phyloP scores from a whole-genome alignment of 2,797 vertebrate genomes.

The Falco novaeseelandiae region DNA sequence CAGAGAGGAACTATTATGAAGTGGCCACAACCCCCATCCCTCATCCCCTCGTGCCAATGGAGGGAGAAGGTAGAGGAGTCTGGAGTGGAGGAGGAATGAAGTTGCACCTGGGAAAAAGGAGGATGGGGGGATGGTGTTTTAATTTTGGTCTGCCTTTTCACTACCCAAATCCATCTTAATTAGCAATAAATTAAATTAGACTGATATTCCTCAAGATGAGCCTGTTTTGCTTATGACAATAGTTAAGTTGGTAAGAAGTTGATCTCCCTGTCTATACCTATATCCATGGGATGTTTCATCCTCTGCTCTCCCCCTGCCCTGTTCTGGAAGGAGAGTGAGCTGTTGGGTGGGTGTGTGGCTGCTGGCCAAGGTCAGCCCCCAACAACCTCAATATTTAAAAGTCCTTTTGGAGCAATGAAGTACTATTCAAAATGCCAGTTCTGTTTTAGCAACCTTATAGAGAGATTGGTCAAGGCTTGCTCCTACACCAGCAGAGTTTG shows the following conservation, averaged over 20 bases:
- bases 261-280: neutral
- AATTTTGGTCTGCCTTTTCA: neutral
- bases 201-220: neutral
- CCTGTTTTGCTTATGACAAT: neutral
- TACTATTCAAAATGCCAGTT: neutral
- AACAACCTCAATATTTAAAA: neutral
- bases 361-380: neutral
- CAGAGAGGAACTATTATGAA: neutral
- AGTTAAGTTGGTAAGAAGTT: neutral
- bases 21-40: neutral
- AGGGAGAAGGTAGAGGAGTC: neutral
- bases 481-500: neutral
- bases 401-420: neutral
- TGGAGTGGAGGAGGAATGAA: neutral
- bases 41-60: fast-evolving
- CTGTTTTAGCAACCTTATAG: neutral
- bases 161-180: neutral
- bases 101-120: neutral
- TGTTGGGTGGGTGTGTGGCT: neutral
- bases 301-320: neutral
- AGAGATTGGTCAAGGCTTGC: neutral
- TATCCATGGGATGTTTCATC: neutral
- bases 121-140: neutral
- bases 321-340: neutral
- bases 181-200: neutral